Conservation (phyloP, 53 echinoderm and acorn worm species). For the Antedon mediterranea region DNA sequence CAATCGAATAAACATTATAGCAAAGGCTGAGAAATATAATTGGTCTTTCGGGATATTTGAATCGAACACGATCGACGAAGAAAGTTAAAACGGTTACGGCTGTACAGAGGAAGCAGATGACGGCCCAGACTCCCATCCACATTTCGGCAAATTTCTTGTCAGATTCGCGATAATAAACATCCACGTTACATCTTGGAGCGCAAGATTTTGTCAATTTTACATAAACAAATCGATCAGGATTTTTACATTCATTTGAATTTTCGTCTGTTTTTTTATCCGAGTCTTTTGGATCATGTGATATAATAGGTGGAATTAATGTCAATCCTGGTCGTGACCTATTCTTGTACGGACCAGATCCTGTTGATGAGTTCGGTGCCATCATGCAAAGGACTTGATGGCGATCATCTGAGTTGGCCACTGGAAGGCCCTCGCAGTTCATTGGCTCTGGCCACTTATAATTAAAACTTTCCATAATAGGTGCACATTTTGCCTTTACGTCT, state of each 20-base stretch:
- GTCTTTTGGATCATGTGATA: constrained; percentile 5
- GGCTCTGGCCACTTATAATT: constrained; percentile 66
- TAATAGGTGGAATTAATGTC: not conserved
- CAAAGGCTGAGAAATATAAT: constrained; percentile 96
- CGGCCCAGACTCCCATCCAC: constrained; percentile 98
- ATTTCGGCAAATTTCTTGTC: constrained; percentile 84
- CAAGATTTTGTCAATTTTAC: constrained; percentile 60
- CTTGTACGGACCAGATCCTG: constrained; percentile 11
- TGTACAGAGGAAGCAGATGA: constrained; percentile 80
- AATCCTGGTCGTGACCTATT: not conserved
- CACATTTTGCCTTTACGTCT: constrained; percentile 62
- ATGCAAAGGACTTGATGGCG: constrained; percentile 63
- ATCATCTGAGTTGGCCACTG: constrained; percentile 26
- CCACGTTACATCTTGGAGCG: constrained; percentile 68
- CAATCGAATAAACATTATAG: constrained; percentile 82
- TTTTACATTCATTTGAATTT: constrained; percentile 23
- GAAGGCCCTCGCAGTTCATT: constrained; percentile 71
- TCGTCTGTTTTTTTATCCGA: constrained; percentile 3
- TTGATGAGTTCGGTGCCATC: constrained; percentile 69
- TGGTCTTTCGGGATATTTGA: constrained; percentile 83
- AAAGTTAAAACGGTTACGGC: constrained; percentile 82
- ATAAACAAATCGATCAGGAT: constrained; percentile 57
- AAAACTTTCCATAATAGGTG: constrained; percentile 79
- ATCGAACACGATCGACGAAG: constrained; percentile 77
- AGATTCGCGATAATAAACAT: constrained; percentile 65